Base-by-base conservation (phyloP, 2,113 vertebrate species). In the Leucopternis melanops region DNA sequence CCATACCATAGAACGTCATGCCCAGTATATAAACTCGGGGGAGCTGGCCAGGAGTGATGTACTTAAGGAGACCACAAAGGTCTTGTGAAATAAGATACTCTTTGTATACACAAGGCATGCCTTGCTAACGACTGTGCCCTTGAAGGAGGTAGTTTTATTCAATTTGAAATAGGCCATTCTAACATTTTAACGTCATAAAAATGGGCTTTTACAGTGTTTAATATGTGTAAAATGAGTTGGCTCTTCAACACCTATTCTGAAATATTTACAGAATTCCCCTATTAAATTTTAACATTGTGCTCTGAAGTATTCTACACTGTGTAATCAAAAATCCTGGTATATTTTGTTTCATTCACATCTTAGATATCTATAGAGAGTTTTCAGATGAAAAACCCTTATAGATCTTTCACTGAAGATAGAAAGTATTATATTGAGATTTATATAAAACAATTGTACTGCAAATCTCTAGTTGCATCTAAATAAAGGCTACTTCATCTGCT, bases 241-340 rank as follows among this genome's bases (percentile, higher is more conserved):
- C 13, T 88, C 9, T 86, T 79, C 83, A 93, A 83, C 73, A 86
- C 34, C 50, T 91, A 44, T 80, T 91, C 69, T 92, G 70, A 94
- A 93, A 95, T 94, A 88, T 87, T 92, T 96, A 91, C 81, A 78
- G 88, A 96, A 96, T 83, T 75, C 32, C 16, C 13, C 45, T 84
- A 88, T 86, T 95, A 92, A 91, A 78, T 93, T 95, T 91, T 89
- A 85, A 69, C 38, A 67, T 47, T 82, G 49, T 90, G 10, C 23
- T 92, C 29, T 78, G 74, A 94, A 83, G 22, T 83, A 65, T 88
- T 90, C 29, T 75, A 70, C 18, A 62, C 29, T 55, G 21, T 44
- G 27, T 61, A 91, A 81, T 90, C 16, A 95, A 77, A 95, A 92
- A 62, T 72, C 19, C 19, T 44, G 22, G 14, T 61, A 29, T 70